A percentile compares a stretch with the other conserved stretches of the same genome.
phyloP scores from a whole-genome alignment of 2,888 invertebrate species.

The Mythimna vitellina region DNA sequence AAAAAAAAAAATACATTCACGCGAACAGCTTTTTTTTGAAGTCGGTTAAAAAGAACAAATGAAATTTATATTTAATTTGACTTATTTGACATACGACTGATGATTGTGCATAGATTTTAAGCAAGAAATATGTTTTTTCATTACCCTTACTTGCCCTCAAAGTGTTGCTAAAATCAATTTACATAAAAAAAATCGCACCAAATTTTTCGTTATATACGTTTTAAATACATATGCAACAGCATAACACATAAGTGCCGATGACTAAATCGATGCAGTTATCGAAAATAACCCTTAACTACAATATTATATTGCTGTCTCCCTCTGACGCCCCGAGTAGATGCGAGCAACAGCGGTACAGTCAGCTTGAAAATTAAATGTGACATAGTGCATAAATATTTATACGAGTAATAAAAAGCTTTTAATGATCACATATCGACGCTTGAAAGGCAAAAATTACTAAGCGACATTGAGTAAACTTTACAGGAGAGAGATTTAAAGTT shows the following conservation, averaged over 20 bases:
- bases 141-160: too few relatives aligned
- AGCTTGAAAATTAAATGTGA: background rate
- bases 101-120: too few relatives aligned
- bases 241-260: background rate
- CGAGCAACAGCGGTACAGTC: conserved; percentile 6
- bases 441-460: too few relatives aligned
- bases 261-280: background rate
- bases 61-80: too few relatives aligned
- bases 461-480: too few relatives aligned
- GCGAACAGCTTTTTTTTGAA: too few relatives aligned
- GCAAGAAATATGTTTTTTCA: too few relatives aligned
- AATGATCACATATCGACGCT: too few relatives aligned
- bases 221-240: background rate
- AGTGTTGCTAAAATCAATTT: background rate
- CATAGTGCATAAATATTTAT: background rate
- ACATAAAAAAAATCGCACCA: background rate
- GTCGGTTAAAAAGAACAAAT: too few relatives aligned
- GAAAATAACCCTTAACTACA: background rate
- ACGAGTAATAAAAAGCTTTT: background rate
- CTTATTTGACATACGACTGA: too few relatives aligned
- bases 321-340: background rate
- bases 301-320: background rate
- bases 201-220: background rate
- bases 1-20: too few relatives aligned
- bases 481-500: too few relatives aligned